Evolutionary conservation across 2,113 vertebrate species (phyloP), one percentile per base, ranked within the genome.

Genomic region (Ornithorhynchus anatinus): DNA sequence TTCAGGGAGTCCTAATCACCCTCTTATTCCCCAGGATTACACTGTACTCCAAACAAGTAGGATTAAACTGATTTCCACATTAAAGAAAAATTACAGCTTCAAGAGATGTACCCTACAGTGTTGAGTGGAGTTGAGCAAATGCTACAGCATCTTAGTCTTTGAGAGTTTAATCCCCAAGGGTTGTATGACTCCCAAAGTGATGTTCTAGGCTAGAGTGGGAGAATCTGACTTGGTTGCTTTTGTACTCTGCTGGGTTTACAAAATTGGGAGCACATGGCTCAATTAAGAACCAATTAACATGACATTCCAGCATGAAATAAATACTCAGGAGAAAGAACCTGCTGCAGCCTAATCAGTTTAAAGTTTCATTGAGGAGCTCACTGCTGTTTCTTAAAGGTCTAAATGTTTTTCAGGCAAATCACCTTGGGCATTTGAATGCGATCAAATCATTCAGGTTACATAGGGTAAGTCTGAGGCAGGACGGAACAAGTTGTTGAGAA

Each of bases 281-380:
- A 87, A 83, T 91, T 92, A 91, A 85, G 84, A 89, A 84, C 65
- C 74, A 89, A 89, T 92, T 89, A 91, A 86, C 79, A 77, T 85
- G 84, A 88, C 79, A 77, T 89, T 88, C 84, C 71, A 86, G 68
- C 79, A 76, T 65, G 84, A 84, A 77, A 85, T 67, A 72, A 72
- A 81, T 81, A 40, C 73, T 82, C 29, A 17, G 74, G 80, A 81
- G 72, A 75, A 69, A 77, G 45, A 92, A 81, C 74, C 45, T 50
- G 4, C 39, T 85, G 69, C 70, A 89, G 84, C 88, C 80, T 75
- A 87, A 82, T 85, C 60, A 72, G 58, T 84, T 81, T 83, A 67
- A 88, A 88, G 74, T 80, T 79, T 76, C 78, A 79, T 37, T 54
- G 68, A 81, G 35, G 38, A 84, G 73, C 44, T 60, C 84, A 76